A percentile compares a stretch with the other conserved stretches of the same genome.
Evolutionary conservation across 2,888 invertebrate species (phyloP).

Genomic region (Leptinotarsa tumamoca): DNA sequence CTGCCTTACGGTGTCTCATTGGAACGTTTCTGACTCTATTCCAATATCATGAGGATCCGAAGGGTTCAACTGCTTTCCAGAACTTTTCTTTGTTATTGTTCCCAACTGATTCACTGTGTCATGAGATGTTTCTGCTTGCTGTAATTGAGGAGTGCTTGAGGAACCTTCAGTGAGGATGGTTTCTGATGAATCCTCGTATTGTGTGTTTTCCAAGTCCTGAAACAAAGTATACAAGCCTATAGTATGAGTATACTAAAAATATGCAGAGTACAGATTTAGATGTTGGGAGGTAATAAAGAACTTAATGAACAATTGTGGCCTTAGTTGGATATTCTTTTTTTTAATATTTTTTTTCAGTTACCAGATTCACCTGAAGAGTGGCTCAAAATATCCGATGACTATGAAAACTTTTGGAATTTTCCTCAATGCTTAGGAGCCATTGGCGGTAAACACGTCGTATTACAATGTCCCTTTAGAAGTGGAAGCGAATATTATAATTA

Average conservation of each 20-base stretch:
- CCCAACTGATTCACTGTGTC: no score
- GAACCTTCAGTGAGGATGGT: background rate
- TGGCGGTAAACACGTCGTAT: background rate
- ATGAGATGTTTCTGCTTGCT: no score
- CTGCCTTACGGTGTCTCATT: no score
- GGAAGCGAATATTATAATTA: constrained; percentile 31
- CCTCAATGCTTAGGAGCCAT: background rate
- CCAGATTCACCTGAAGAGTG: background rate
- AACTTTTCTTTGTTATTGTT: no score
- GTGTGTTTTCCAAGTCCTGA: constrained; percentile 4
- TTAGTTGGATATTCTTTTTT: background rate
- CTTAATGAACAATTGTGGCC: background rate
- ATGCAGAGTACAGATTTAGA: no score
- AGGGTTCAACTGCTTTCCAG: no score
- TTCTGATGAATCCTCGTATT: constrained; percentile 13
- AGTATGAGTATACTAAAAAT: background rate
- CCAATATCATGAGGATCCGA: no score
- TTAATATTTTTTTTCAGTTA: background rate
- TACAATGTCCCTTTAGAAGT: constrained; percentile 23
- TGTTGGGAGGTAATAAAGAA: background rate
- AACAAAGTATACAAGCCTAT: constrained; percentile 6
- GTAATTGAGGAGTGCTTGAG: no score
- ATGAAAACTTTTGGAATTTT: background rate
- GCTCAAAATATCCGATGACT: background rate
- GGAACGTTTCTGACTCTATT: no score